These are phyloP conservation scores for Myotis myotis DNA, from an alignment of 2,797 vertebrate genomes.

Conservation along the genomic window DNA sequence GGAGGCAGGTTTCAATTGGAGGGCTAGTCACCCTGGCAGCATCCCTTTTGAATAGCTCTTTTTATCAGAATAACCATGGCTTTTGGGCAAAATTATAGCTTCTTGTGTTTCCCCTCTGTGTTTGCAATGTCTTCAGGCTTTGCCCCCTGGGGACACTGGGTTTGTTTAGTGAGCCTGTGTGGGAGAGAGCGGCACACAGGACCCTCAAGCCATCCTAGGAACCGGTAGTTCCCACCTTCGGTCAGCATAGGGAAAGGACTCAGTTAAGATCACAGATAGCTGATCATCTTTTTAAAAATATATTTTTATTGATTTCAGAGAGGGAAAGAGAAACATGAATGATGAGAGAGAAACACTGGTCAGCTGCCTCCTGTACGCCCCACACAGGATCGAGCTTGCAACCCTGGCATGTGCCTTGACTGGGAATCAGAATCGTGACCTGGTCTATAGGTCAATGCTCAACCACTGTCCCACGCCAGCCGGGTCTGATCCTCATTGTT, in stretches of 20 bases:
- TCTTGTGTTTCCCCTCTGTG: neutral
- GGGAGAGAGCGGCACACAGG: neutral
- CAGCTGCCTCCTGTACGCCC: no score
- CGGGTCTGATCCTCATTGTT: neutral
- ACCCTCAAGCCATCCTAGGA: neutral
- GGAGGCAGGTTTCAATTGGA: neutral
- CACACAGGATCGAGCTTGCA: no score
- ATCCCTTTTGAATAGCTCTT: neutral
- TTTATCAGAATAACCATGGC: neutral
- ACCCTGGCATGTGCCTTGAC: no score
- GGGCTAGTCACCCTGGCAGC: neutral
- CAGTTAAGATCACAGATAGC: neutral
- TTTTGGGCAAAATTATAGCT: neutral
- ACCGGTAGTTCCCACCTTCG: neutral
- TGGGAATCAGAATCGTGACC: no score
- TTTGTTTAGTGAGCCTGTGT: no score
- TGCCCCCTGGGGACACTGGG: neutral
- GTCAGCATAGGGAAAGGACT: neutral
- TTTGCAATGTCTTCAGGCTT: neutral
- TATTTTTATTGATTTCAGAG: no score
- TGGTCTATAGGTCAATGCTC: no score
- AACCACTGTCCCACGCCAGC: no score
- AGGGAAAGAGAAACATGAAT: no score
- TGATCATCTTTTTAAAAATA: neutral
- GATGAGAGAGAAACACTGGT: no score